Conservation (phyloP, 2,888 invertebrate genomes). For the Cosmia pyralina region DNA sequence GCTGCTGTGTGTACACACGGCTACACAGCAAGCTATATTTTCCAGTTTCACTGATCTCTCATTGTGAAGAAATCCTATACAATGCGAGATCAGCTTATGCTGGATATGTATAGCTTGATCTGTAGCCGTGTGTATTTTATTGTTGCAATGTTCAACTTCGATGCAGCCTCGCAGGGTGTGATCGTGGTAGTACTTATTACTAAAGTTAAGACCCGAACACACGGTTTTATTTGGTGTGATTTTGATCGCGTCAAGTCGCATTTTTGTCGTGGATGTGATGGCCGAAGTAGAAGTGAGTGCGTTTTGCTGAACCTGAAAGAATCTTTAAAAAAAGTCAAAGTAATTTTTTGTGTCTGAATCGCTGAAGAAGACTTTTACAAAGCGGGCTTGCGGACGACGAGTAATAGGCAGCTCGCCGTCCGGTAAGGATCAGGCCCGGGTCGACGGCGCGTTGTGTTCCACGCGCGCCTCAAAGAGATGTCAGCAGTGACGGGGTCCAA, state of each 20-base stretch:
- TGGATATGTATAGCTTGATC: no score
- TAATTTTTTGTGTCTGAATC: background rate
- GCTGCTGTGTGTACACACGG: no score
- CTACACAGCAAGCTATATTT: no score
- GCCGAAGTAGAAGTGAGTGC: background rate
- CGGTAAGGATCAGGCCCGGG: no score
- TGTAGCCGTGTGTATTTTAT: conserved; percentile 9
- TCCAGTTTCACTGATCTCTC: no score
- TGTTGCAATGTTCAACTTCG: conserved; percentile 39
- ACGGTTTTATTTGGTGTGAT: conserved; percentile 11
- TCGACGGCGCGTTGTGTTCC: no score
- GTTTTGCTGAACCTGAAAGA: background rate
- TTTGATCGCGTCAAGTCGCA: background rate
- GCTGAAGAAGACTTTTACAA: background rate
- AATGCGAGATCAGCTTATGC: no score
- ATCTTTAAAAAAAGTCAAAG: background rate
- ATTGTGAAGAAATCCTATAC: no score
- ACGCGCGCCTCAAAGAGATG: no score
- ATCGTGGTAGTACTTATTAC: background rate
- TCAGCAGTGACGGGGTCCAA: no score
- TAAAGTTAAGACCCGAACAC: conserved; percentile 27
- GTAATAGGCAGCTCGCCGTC: no score
- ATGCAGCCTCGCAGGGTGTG: conserved; percentile 34
- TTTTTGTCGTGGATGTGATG: background rate
- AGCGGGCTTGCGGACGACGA: no score